phyloP scores from a whole-genome alignment of 2,113 vertebrate genomes.

The Paramormyrops kingsleyae region DNA sequence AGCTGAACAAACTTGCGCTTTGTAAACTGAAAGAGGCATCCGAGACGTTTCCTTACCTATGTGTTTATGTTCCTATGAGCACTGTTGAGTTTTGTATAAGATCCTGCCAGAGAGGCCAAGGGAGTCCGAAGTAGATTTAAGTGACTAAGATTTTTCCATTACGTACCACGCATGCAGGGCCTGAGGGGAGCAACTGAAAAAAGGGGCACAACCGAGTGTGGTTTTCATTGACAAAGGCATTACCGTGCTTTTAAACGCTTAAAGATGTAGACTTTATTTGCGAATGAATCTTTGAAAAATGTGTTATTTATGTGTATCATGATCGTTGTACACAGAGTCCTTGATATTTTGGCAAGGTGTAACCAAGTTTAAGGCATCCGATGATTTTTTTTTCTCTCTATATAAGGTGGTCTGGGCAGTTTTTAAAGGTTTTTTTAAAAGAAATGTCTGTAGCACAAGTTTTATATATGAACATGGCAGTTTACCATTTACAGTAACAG shows the following conservation, averaged over 20 bases:
- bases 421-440: not conserved
- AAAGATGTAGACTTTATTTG: conserved; percentile 25
- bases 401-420: not conserved
- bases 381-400: not conserved
- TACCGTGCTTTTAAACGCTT: conserved; percentile 24
- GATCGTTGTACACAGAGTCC: not conserved
- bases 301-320: not conserved
- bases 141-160: conserved; percentile 63
- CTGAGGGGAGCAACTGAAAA: conserved; percentile 24
- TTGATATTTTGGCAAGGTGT: not conserved
- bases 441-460: not conserved
- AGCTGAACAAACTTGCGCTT: not conserved
- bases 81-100: conserved; percentile 26
- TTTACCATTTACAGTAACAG: not conserved
- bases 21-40: not conserved
- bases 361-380: not conserved
- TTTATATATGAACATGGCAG: not conserved
- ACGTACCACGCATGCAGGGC: conserved; percentile 45
- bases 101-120: conserved; percentile 40
- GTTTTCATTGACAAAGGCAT: conserved; percentile 35
- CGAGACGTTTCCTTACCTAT: conserved; percentile 30
- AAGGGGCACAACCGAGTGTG: conserved; percentile 23
- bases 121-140: conserved; percentile 51
- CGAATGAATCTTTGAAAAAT: not conserved
- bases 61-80: conserved; percentile 26